Evolutionary conservation across 2,113 vertebrate species (phyloP).

Genomic region (Ctenomys sociabilis): DNA sequence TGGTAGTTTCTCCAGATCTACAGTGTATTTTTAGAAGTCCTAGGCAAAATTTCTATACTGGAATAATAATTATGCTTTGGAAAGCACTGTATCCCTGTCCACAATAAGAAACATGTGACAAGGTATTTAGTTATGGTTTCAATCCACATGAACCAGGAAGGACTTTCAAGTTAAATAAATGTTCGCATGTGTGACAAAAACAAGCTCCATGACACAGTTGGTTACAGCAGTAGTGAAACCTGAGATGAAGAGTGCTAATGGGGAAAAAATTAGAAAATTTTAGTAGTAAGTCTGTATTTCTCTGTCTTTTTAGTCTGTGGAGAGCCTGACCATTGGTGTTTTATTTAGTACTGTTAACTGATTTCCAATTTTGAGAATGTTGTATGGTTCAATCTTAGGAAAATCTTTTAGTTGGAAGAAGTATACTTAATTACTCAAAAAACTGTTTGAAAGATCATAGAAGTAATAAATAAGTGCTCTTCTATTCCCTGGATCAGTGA

Average conservation of each 20-base stretch:
- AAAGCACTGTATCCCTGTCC: slow-evolving; percentile 18
- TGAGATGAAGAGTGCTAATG: slow-evolving; percentile 60
- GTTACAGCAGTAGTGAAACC: slow-evolving; percentile 55
- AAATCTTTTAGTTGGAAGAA: slow-evolving; percentile 46
- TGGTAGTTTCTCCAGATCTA: slow-evolving; percentile 50
- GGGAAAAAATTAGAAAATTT: slow-evolving; percentile 56
- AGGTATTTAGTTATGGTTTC: slow-evolving; percentile 67
- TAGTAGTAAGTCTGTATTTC: slow-evolving; percentile 55
- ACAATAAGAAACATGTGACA: slow-evolving; percentile 75
- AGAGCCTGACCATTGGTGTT: neutral
- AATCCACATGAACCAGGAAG: slow-evolving; percentile 39
- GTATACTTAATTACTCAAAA: neutral
- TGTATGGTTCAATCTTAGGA: slow-evolving; percentile 15
- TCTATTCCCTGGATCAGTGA: neutral
- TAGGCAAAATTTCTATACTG: slow-evolving; percentile 55
- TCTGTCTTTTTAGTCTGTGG: neutral
- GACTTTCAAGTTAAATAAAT: slow-evolving; percentile 79
- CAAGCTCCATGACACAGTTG: neutral
- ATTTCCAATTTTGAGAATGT: slow-evolving; percentile 49
- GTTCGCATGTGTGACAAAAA: slow-evolving; percentile 69
- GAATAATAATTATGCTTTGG: slow-evolving; percentile 74
- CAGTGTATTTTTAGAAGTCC: slow-evolving; percentile 48
- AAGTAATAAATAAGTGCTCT: slow-evolving; percentile 3
- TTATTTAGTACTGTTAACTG: slow-evolving; percentile 42
- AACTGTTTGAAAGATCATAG: slow-evolving; percentile 4